Evolutionary conservation across 2,797 vertebrate genomes (phyloP), one percentile per base, ranked within the genome.

Genomic region (Pogonophryne albipinna): DNA sequence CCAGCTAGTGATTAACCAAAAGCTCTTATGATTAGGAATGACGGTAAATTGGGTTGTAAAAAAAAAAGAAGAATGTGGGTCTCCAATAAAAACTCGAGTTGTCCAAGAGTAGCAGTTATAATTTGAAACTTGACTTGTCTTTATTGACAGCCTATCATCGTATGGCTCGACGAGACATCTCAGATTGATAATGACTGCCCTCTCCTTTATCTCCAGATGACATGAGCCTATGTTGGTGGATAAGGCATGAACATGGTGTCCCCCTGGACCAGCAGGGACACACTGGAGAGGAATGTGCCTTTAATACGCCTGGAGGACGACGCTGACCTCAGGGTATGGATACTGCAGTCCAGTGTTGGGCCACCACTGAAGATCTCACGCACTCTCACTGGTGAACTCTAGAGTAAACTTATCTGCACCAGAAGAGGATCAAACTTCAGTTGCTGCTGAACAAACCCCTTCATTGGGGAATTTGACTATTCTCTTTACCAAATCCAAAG

Each of bases 251-350:
- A 92, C 87, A 78, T 92, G 84, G 87, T 89, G 81, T 91, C 93
- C 27, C 91, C 73, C 11, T 84, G 90, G 93, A 76, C 68, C 59
- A 90, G 88, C 53, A 78, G 74, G 78, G 92, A 60, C 79, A 87
- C 82, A 64, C 20, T 82, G 10, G 94, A 95, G 87, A 95, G 88
- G 82, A 95, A 95, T 78, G 91, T 96, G 66, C 95, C 94, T 72
- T 94, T 96, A 81, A 92, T 92, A 42, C 94, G 96, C 17, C 94
- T 97, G 85, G 93, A 94, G 15, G 89, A 94, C 47, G 95, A 96
- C 60, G 83, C 91, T 56, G 91, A 95, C 67, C 94, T 98, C 71
- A 91, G 94, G 95, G 97, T 97, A 94, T 16, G 73, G 38, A 69
- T 12, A 52, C 50, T 41, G 27, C 42, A 45, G 59, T 53, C 51